Percentiles rank a stretch among this genome's conserved stretches.
These are phyloP conservation scores for Lordiphosa andalusiaca DNA, from an alignment of 2,888 invertebrate species.

Conservation along the genomic window DNA sequence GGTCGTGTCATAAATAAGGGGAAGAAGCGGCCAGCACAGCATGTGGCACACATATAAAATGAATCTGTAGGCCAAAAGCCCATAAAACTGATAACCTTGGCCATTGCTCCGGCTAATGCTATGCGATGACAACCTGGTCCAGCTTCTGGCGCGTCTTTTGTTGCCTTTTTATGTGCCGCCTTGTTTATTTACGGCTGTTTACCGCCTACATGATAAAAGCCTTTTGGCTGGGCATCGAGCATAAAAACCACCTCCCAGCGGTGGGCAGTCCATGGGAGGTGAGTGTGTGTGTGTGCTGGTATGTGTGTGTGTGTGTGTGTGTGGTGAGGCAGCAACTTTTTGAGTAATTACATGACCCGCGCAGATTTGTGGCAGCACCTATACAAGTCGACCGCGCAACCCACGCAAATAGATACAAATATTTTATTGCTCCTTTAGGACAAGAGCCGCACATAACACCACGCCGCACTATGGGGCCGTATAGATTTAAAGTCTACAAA, in stretches of 20 bases:
- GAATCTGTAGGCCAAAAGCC: conserved; percentile 61
- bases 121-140: conserved; percentile 32
- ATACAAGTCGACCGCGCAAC: conserved; percentile 18
- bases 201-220: conserved; percentile 74
- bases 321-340: conserved; percentile 43
- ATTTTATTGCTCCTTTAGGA: conserved; percentile 76
- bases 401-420: conserved; percentile 65
- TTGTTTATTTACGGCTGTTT: conserved; percentile 69
- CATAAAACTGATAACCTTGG: conserved; percentile 76
- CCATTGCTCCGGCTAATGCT: conserved; percentile 27
- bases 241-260: conserved; percentile 42
- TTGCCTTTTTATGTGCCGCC: conserved; percentile 39
- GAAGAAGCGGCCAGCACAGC: conserved; percentile 46
- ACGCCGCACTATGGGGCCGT: conserved; percentile 8
- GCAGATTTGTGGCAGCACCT: conserved; percentile 57
- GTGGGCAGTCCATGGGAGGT: conserved; percentile 2
- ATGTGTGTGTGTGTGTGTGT: neutral
- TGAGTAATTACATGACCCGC: conserved; percentile 70
- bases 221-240: conserved; percentile 45
- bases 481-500: too few relatives aligned
- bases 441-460: conserved; percentile 44
- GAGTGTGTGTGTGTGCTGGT: neutral
- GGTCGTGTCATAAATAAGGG: conserved; percentile 55
- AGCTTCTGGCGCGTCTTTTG: conserved; percentile 29
- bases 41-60: conserved; percentile 56